Evolutionary conservation across 2,888 invertebrate species (phyloP).

Genomic region (Diarsia mendica): DNA sequence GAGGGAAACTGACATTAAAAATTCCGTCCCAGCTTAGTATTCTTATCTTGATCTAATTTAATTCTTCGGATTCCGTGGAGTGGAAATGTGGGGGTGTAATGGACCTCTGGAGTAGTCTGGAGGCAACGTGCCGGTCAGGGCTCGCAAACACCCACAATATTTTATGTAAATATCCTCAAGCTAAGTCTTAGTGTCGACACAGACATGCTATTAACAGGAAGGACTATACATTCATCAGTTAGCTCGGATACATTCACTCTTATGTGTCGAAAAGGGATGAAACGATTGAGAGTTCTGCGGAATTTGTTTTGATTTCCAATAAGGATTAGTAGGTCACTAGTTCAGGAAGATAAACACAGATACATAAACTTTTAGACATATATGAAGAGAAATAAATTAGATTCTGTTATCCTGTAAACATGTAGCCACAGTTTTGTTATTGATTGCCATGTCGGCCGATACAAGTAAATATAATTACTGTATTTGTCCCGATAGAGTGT

Average conservation of each 20-base stretch:
- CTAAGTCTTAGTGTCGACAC: constrained; percentile 45
- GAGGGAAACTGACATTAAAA: constrained; percentile 38
- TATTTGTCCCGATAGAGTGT: neutral
- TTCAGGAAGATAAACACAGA: constrained; percentile 41
- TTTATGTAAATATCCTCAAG: constrained; percentile 50
- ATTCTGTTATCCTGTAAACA: constrained; percentile 30
- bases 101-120: constrained; percentile 15
- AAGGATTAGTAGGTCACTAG: constrained; percentile 47
- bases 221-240: constrained; percentile 20
- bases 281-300: constrained; percentile 8
- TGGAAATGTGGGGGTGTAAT: constrained; percentile 47
- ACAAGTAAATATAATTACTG: neutral
- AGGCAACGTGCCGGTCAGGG: constrained; percentile 26
- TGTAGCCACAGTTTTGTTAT: constrained; percentile 1
- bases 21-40: constrained; percentile 36
- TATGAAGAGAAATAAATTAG: constrained; percentile 10
- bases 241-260: constrained; percentile 7
- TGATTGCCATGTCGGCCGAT: neutral
- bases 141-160: constrained; percentile 43
- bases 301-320: constrained; percentile 54
- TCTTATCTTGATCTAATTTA: constrained; percentile 52
- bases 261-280: constrained; percentile 20
- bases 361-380: constrained; percentile 6
- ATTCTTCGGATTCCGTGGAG: constrained; percentile 48
- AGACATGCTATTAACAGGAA: constrained; percentile 21